Evolutionary conservation across 2,797 vertebrate genomes (phyloP).

Genomic region (Rhinophrynus dorsalis): DNA sequence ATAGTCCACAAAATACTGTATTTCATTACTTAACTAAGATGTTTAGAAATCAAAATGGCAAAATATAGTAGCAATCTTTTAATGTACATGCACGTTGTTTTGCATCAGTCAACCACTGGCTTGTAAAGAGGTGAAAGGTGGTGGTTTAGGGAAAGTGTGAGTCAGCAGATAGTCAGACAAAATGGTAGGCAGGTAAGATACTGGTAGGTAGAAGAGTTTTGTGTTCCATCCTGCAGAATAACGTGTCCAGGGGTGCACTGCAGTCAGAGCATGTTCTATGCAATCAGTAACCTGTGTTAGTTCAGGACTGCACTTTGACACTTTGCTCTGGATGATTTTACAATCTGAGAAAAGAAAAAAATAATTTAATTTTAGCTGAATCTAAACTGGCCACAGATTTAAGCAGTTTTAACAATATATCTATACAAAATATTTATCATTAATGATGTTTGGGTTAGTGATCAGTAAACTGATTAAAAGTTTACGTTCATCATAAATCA

Average conservation of each 20-base stretch:
- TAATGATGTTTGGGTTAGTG: not conserved
- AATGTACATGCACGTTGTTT: no score
- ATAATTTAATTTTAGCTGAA: no score
- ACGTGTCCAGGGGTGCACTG: constrained; percentile 54
- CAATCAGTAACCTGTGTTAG: constrained; percentile 48
- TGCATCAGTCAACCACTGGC: not conserved
- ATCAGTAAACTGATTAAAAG: no score
- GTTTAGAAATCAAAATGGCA: no score
- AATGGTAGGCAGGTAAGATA: constrained; percentile 63
- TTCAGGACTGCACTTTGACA: not conserved
- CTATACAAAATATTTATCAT: not conserved
- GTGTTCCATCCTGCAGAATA: constrained; percentile 61
- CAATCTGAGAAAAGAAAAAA: constrained; percentile 18
- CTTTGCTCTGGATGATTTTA: constrained; percentile 9
- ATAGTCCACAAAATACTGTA: no score
- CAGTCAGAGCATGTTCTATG: constrained; percentile 56
- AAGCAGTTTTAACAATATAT: not conserved
- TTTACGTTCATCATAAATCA: no score
- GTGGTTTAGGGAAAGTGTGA: not conserved
- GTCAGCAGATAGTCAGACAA: constrained; percentile 11
- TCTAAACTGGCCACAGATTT: no score
- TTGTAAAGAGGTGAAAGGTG: not conserved
- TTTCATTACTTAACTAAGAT: no score
- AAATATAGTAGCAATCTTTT: no score
- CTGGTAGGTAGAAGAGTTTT: constrained; percentile 45